Evolutionary conservation across 2,888 invertebrate genomes (phyloP).

Genomic region (Colostygia pectinataria): DNA sequence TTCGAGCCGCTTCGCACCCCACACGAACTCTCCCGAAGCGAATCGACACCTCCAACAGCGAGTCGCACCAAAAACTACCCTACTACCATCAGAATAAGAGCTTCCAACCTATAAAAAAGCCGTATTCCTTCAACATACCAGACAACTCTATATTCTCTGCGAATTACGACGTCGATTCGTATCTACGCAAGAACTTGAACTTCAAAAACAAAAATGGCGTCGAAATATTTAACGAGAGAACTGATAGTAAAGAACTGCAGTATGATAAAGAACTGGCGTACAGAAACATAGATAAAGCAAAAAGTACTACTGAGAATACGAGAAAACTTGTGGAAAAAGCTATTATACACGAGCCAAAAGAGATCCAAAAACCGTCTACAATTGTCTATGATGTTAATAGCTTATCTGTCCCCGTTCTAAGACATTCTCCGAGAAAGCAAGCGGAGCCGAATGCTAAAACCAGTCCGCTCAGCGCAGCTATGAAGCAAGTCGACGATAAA

Average conservation of each 20-base stretch:
- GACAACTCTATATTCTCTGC: slow-evolving; percentile 66
- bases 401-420: slow-evolving; percentile 85
- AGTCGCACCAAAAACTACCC: slow-evolving; percentile 60
- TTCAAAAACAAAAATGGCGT: slow-evolving; percentile 46
- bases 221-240: slow-evolving; percentile 26
- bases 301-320: background rate
- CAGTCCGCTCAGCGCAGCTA: slow-evolving; percentile 59
- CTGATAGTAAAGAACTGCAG: slow-evolving; percentile 9
- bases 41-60: slow-evolving; percentile 48
- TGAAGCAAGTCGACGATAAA: slow-evolving; percentile 70
- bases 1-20: slow-evolving; percentile 41
- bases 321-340: slow-evolving; percentile 47
- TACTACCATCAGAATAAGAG: slow-evolving; percentile 51
- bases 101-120: slow-evolving; percentile 55
- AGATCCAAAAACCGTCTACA: slow-evolving; percentile 16
- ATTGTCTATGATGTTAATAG: slow-evolving; percentile 24
- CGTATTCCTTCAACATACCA: slow-evolving; percentile 75
- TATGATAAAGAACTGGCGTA: background rate
- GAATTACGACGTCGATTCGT: slow-evolving; percentile 71
- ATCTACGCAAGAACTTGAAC: slow-evolving; percentile 67
- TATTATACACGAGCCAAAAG: slow-evolving; percentile 42
- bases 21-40: slow-evolving; percentile 22
- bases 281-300: background rate
- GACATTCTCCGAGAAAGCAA: slow-evolving; percentile 69
- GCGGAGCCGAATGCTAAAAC: slow-evolving; percentile 31